Percentiles rank a stretch among this genome's conserved stretches.
Conservation (phyloP, 2,888 invertebrate species). For the Sminthurides aquaticus region DNA sequence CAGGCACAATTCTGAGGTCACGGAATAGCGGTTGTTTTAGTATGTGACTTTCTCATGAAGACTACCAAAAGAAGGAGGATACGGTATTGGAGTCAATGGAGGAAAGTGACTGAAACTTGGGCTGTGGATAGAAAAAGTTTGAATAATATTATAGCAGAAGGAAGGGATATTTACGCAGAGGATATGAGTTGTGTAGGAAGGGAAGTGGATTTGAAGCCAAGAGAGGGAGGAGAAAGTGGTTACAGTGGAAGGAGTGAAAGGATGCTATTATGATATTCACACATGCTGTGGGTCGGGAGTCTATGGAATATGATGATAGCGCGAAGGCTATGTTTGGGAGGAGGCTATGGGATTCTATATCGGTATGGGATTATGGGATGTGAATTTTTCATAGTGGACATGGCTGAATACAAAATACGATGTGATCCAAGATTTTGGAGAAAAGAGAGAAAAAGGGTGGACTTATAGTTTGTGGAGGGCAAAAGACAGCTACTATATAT, state of each 20-base stretch:
- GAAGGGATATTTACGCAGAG: not conserved
- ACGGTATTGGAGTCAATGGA: not conserved
- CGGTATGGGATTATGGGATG: too few species aligned
- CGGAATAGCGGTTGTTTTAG: too few species aligned
- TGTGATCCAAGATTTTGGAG: not conserved
- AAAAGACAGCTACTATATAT: too few species aligned
- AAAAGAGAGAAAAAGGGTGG: not conserved
- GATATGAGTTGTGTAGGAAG: not conserved
- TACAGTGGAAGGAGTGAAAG: not conserved
- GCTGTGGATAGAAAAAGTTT: not conserved
- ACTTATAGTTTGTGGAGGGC: not conserved
- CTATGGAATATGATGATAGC: too few species aligned
- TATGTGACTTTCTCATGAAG: too few species aligned
- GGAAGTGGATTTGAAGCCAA: conserved; percentile 1
- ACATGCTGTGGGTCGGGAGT: not conserved
- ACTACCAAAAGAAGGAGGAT: too few species aligned
- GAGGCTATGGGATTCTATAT: too few species aligned
- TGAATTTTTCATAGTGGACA: not conserved
- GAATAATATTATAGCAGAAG: not conserved
- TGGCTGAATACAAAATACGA: not conserved
- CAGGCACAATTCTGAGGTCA: too few species aligned
- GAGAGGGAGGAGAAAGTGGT: not conserved
- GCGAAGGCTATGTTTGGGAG: not conserved
- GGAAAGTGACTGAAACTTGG: not conserved
- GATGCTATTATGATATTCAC: not conserved